Evolutionary conservation across 2,113 vertebrate genomes (phyloP).

Genomic region (Nycticebus coucang): DNA sequence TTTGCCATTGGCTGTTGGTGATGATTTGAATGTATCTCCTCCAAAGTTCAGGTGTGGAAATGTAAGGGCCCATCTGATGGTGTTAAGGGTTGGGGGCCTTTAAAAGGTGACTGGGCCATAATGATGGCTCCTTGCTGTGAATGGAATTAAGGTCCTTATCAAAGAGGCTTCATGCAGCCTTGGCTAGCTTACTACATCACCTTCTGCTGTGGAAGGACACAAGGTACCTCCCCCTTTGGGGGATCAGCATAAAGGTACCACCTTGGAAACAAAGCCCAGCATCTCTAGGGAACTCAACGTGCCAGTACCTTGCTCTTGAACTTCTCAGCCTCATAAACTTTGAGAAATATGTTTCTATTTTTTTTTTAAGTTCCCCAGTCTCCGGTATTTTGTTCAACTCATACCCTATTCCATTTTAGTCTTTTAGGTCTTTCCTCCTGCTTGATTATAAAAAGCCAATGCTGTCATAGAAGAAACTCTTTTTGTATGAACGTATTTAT

Average conservation of each 20-base stretch:
- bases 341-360: not conserved
- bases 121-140: not conserved
- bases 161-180: not conserved
- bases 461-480: not conserved
- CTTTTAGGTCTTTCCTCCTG: not conserved
- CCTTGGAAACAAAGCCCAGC: not conserved
- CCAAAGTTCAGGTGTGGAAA: not conserved
- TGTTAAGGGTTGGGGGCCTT: not conserved
- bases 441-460: not conserved
- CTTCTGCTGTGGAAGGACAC: not conserved
- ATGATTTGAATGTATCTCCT: not conserved
- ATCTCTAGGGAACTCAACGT: not conserved
- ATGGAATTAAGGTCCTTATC: not conserved
- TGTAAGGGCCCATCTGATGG: not conserved
- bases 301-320: not conserved
- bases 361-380: not conserved
- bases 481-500: not conserved
- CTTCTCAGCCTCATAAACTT: not conserved
- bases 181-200: not conserved
- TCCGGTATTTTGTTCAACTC: not conserved
- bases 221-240: not conserved
- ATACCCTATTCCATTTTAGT: not conserved
- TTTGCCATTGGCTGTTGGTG: not conserved
- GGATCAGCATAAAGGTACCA: rapidly evolving
- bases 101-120: not conserved